Conservation (phyloP, 2,113 vertebrate species). For the Lepus timidus region DNA sequence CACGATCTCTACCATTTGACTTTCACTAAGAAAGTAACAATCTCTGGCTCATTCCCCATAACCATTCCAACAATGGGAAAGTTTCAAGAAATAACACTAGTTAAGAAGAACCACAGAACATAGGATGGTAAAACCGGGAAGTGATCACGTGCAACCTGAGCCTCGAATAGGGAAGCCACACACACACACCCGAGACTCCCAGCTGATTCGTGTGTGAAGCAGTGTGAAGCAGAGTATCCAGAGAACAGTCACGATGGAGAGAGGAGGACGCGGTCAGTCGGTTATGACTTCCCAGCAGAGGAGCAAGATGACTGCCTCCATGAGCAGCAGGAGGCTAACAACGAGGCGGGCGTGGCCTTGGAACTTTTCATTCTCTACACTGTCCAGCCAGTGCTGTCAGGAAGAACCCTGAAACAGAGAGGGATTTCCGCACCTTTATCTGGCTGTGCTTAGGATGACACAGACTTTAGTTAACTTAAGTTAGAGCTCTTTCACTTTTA, state of each 20-base stretch:
- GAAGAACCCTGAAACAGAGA: background rate
- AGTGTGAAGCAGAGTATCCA: background rate
- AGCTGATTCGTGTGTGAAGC: background rate
- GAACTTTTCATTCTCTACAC: background rate
- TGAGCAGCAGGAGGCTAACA: background rate
- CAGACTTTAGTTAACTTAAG: background rate
- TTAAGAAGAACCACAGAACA: background rate
- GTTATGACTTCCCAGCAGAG: background rate
- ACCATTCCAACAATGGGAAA: background rate
- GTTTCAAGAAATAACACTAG: background rate
- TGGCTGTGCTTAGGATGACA: background rate
- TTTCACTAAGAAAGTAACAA: slow-evolving; percentile 23
- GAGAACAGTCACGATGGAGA: background rate
- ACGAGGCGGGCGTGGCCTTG: background rate
- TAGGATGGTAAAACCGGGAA: background rate
- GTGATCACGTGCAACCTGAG: background rate
- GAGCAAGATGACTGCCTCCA: background rate
- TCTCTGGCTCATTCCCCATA: background rate
- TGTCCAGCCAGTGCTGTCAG: background rate
- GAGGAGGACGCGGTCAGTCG: background rate
- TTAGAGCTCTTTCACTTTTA: background rate
- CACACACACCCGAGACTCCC: background rate
- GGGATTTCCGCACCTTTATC: background rate
- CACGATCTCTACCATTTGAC: background rate
- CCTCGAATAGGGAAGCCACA: background rate